phyloP scores from a whole-genome alignment of 1,140 invertebrate species.

The Zeugodacus cucurbitae region DNA sequence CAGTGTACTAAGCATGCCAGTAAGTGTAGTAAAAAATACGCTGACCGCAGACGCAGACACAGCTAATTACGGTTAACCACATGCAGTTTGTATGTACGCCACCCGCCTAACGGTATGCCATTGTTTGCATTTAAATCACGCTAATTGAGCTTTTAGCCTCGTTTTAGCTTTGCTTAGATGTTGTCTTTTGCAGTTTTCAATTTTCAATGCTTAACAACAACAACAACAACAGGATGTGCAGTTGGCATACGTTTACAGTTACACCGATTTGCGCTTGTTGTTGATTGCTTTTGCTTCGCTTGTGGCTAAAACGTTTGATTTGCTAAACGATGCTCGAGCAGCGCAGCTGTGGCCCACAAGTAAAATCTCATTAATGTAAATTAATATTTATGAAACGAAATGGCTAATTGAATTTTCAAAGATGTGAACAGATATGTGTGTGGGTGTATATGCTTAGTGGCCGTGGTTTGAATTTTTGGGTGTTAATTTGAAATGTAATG shows the following conservation, averaged over 20 bases:
- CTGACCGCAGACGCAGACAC: neutral
- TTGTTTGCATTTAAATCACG: conserved; percentile 33
- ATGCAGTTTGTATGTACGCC: neutral
- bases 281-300: neutral
- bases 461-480: neutral
- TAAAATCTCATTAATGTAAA: neutral
- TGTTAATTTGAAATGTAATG: neutral
- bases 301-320: neutral
- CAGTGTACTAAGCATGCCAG: neutral
- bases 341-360: neutral
- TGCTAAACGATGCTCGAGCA: neutral
- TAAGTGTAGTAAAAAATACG: neutral
- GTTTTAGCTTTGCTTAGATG: neutral
- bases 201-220: neutral
- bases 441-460: neutral
- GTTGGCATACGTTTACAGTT: neutral
- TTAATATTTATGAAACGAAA: neutral
- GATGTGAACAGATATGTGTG: neutral
- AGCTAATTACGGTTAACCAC: conserved; percentile 30
- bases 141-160: conserved; percentile 26
- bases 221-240: neutral
- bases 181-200: neutral
- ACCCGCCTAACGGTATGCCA: conserved; percentile 18
- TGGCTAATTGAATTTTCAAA: neutral
- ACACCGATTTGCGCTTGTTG: neutral